Conservation (phyloP, 2,113 vertebrate genomes). For the Herpetotheres cachinnans region DNA sequence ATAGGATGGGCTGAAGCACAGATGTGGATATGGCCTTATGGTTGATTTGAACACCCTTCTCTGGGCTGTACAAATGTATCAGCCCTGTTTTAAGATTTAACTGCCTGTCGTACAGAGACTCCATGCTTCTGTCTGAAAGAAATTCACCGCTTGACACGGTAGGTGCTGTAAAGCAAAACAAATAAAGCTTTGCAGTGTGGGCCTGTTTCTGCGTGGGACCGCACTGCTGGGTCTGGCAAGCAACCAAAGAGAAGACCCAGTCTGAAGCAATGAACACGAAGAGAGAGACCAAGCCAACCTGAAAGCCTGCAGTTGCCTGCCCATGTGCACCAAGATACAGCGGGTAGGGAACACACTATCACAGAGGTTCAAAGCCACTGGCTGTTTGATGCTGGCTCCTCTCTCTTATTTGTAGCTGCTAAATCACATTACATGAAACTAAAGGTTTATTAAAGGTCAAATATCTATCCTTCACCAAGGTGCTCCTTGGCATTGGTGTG, state of each 20-base stretch:
- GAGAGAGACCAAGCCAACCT: not conserved
- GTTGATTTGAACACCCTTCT: not conserved
- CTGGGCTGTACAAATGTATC: not conserved
- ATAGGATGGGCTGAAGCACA: not conserved
- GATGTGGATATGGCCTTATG: not conserved
- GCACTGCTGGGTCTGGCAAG: not conserved
- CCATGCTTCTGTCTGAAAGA: not conserved
- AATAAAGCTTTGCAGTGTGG: not conserved
- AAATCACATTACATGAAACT: not conserved
- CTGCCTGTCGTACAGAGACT: not conserved
- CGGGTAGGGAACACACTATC: not conserved
- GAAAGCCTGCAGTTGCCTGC: not conserved
- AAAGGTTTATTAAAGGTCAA: not conserved
- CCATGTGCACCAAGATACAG: not conserved
- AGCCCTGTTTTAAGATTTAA: not conserved
- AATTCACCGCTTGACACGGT: not conserved
- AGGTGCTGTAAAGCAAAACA: not conserved
- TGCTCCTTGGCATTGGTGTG: not conserved
- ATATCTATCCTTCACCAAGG: not conserved
- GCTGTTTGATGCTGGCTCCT: not conserved
- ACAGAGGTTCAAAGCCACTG: not conserved
- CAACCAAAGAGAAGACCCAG: not conserved
- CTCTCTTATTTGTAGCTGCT: not conserved
- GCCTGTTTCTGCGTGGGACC: rapidly evolving
- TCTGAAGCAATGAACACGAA: not conserved